phyloP scores from a whole-genome alignment of 2,113 vertebrate species.

The Hemibagrus wyckioides region DNA sequence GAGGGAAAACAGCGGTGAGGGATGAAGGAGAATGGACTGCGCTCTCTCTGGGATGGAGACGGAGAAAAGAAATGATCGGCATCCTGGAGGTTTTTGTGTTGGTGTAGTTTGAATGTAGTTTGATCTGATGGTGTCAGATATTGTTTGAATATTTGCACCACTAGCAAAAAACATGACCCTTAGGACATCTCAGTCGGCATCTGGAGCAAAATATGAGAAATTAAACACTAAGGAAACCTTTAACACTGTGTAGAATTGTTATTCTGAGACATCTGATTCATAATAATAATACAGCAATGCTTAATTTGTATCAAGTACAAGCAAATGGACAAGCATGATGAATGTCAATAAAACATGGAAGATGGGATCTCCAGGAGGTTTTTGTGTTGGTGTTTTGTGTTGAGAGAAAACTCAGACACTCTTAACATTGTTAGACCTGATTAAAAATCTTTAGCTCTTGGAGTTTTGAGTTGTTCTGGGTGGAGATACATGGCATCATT shows the following conservation, averaged over 20 bases:
- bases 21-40: not conserved
- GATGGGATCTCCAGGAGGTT: not conserved
- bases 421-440: not conserved
- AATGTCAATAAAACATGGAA: not conserved
- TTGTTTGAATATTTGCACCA: not conserved
- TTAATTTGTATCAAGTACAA: not conserved
- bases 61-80: not conserved
- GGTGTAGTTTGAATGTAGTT: not conserved
- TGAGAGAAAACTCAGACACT: not conserved
- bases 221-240: not conserved
- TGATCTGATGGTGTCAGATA: not conserved
- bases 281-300: not conserved
- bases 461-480: not conserved
- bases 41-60: slow-evolving; percentile 10
- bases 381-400: not conserved
- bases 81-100: slow-evolving; percentile 14
- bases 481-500: not conserved
- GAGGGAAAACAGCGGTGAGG: slow-evolving; percentile 36
- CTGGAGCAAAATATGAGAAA: not conserved
- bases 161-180: not conserved
- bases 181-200: not conserved
- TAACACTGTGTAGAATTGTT: not conserved
- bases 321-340: not conserved
- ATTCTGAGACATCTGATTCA: too few relatives aligned
- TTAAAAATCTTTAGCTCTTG: not conserved